Evolutionary conservation across 2,888 invertebrate genomes (phyloP).

Genomic region (Eupeodes latifasciatus): DNA sequence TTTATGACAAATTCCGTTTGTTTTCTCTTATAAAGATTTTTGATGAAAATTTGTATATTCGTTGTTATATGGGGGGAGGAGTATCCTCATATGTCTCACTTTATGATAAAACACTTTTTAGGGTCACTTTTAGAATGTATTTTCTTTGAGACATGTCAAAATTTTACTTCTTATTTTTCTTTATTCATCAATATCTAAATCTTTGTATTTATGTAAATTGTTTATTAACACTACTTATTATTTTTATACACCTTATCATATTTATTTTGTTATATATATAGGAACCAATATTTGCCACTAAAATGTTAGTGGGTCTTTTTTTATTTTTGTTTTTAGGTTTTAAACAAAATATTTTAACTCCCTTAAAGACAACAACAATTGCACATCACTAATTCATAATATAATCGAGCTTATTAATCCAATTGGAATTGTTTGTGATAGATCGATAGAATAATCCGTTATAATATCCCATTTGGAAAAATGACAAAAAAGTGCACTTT

Average conservation of each 20-base stretch:
- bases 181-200: background rate
- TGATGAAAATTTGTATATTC: background rate
- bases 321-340: slow-evolving; percentile 29
- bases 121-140: slow-evolving; percentile 31
- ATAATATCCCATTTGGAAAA: slow-evolving; percentile 65
- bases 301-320: slow-evolving; percentile 50
- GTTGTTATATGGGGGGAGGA: background rate
- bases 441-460: slow-evolving; percentile 21
- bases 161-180: background rate
- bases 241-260: slow-evolving; percentile 47
- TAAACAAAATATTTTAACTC: slow-evolving; percentile 1
- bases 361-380: slow-evolving; percentile 17
- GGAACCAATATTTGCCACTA: slow-evolving; percentile 63
- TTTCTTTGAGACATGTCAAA: slow-evolving; percentile 44
- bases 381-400: slow-evolving; percentile 40
- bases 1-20: slow-evolving; percentile 15
- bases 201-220: slow-evolving; percentile 3
- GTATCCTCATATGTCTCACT: slow-evolving; percentile 43
- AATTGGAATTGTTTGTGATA: slow-evolving; percentile 58
- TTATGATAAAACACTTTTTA: slow-evolving; percentile 9
- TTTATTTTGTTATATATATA: slow-evolving; percentile 38
- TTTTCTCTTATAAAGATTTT: background rate
- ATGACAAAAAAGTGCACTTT: slow-evolving; percentile 4
- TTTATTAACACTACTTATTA: slow-evolving; percentile 45
- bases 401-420: slow-evolving; percentile 38